Percentiles rank a stretch among this genome's conserved stretches.
Evolutionary conservation across 2,888 invertebrate species (phyloP).

Genomic region (Chloroclystis v-ata): DNA sequence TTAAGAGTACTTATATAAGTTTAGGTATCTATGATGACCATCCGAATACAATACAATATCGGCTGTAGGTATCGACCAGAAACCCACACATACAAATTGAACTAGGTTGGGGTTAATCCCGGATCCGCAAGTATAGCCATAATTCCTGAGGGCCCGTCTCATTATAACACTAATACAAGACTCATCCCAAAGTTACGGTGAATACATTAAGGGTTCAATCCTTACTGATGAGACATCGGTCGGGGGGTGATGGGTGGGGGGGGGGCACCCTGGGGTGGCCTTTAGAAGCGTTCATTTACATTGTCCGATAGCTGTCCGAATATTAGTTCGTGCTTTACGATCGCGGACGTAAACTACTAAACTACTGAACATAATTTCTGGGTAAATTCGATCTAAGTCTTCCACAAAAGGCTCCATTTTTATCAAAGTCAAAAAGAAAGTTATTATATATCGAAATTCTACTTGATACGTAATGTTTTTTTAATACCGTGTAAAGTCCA

Average conservation of each 20-base stretch:
- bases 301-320: constrained; percentile 79
- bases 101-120: constrained; percentile 71
- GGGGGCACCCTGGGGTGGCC: constrained; percentile 69
- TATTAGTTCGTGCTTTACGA: constrained; percentile 74
- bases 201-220: constrained; percentile 79
- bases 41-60: constrained; percentile 32
- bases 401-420: no score
- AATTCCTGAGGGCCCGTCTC: constrained; percentile 78
- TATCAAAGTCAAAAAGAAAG: no score
- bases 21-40: no score
- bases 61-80: constrained; percentile 48
- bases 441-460: no score
- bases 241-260: constrained; percentile 61
- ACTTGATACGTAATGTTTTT: no score
- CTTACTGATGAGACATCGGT: constrained; percentile 77
- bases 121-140: constrained; percentile 71
- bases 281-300: constrained; percentile 79
- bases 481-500: no score
- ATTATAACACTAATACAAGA: constrained; percentile 79
- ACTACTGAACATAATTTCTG: no score
- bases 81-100: constrained; percentile 67
- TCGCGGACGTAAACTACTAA: constrained; percentile 7
- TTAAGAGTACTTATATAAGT: no score
- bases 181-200: constrained; percentile 78
- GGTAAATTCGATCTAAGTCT: no score